Evolutionary conservation across 2,888 invertebrate genomes (phyloP), one percentile per base, ranked within the genome.

Genomic region (Ectobius pallidus): DNA sequence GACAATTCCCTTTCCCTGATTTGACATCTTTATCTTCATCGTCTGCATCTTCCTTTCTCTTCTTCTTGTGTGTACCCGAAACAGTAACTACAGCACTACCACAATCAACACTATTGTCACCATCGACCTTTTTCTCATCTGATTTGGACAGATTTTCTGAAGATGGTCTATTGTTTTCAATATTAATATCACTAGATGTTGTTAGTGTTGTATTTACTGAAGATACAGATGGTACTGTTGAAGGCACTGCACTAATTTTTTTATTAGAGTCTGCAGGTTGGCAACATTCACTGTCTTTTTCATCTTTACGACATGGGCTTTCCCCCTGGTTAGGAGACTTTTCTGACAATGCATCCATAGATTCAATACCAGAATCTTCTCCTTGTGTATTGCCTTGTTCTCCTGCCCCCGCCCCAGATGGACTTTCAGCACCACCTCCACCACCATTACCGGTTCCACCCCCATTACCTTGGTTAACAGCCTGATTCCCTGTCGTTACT

Each of bases 281-380:
- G 81, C 77, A 83, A 77, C 84, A 70, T 39, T 75, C 75, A 62
- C 32, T 49, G 16, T 79, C 78, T 71, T 81, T 81, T 63, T 81
- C 81, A 68, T 82, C 82, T 75, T 82, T 81, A 62, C 82, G 78
- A 75, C 80, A 78, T 44, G 82, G 82, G 61, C 78, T 78, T 69
- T 80, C 79, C 14, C 93, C 92, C 81, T 94, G 94, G 82, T 94
- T 93, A n/a, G 93, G 93, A 76, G 92, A 93, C 81, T 95, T 95
- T 82, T 96, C 95, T 22, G 95, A 95, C n/a, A 95, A 83, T 1
- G 95, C 95, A 81, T 96, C 95, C 95, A 95, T 95, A 44, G 94
- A 94, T 82, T 95, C 95, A 72, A 95, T 95, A 18, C 95, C 95
- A 72, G 95, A 95, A 83, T 95, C 95, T 81, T 95, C 95, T 58